These are phyloP conservation scores for Threskiornis aethiopicus DNA, from an alignment of 2,797 vertebrate genomes.

Conservation along the genomic window DNA sequence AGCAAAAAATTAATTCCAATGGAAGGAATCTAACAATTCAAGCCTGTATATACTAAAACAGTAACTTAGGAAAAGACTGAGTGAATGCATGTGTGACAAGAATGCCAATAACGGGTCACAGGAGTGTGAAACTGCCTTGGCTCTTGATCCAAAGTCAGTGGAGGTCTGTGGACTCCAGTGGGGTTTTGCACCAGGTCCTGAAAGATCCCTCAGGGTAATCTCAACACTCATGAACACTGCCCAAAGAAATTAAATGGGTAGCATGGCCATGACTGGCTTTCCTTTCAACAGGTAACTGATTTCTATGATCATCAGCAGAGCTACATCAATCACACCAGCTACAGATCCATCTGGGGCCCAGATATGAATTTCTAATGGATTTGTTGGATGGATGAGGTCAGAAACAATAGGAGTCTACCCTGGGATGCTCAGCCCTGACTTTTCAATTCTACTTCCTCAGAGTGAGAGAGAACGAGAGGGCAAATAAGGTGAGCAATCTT, in stretches of 20 bases:
- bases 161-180: neutral
- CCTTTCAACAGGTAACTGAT: neutral
- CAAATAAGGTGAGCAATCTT: neutral
- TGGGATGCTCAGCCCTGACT: neutral
- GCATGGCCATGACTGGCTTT: neutral
- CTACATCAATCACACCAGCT: neutral
- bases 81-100: neutral
- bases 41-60: neutral
- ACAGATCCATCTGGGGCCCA: neutral
- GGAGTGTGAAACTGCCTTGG: neutral
- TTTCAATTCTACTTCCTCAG: neutral
- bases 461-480: neutral
- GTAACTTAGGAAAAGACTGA: neutral
- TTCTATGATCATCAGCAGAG: neutral
- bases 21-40: neutral
- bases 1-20: neutral
- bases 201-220: neutral
- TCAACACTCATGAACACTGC: neutral
- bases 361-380: neutral
- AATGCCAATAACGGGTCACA: neutral
- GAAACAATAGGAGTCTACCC: neutral
- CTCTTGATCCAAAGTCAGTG: neutral
- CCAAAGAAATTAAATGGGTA: neutral
- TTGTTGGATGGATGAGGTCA: neutral
- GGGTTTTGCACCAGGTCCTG: neutral